Evolutionary conservation across 2,113 vertebrate species (phyloP).

Genomic region (Percina caprodes): DNA sequence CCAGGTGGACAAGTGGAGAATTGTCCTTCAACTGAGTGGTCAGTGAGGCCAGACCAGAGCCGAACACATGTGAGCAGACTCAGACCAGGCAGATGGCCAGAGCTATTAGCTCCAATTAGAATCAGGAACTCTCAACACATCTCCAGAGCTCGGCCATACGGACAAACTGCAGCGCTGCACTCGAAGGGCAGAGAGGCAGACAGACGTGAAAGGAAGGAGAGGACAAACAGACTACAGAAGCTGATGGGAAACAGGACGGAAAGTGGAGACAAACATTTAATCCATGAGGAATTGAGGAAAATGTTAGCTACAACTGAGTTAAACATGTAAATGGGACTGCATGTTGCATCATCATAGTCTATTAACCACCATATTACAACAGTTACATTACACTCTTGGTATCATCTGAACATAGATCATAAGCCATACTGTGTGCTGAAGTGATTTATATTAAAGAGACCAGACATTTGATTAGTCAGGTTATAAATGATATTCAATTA

Average conservation of each 20-base stretch:
- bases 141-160: constrained; percentile 61
- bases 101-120: constrained; percentile 71
- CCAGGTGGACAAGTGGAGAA: constrained; percentile 63
- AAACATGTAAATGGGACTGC: not conserved
- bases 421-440: not conserved
- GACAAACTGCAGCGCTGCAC: constrained; percentile 24
- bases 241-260: not conserved
- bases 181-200: constrained; percentile 19
- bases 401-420: constrained; percentile 12
- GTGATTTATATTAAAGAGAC: constrained; percentile 7
- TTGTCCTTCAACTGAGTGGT: constrained; percentile 76
- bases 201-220: not conserved
- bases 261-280: not conserved
- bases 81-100: constrained; percentile 71
- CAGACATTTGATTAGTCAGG: constrained; percentile 22
- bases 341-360: not conserved
- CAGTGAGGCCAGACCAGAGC: constrained; percentile 61
- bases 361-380: constrained; percentile 1
- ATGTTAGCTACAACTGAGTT: not conserved
- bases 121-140: constrained; percentile 48
- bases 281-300: not conserved
- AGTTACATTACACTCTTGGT: not conserved
- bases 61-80: constrained; percentile 30
- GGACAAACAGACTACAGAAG: constrained; percentile 8
- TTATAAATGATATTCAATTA: constrained; percentile 43